These are phyloP conservation scores for Gastracanthus pulcherrimus DNA, from an alignment of 2,888 invertebrate species.

Conservation along the genomic window DNA sequence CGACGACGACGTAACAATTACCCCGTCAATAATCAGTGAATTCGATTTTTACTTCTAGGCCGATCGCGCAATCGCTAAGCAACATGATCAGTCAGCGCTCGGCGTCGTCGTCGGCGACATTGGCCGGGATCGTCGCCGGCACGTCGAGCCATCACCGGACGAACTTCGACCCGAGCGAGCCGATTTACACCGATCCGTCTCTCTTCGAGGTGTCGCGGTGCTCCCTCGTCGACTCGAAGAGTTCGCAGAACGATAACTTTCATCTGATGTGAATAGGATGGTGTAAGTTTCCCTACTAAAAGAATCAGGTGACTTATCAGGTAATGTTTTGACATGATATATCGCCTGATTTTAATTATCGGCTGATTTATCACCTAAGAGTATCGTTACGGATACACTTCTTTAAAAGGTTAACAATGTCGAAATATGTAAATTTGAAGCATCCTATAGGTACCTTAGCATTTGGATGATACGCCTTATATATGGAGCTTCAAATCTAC, in stretches of 20 bases:
- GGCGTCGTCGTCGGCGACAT: slow-evolving; percentile 76
- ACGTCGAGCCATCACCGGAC: slow-evolving; percentile 69
- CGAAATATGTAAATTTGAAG: too few relatives aligned
- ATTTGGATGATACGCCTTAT: too few relatives aligned
- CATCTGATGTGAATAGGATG: slow-evolving; percentile 71
- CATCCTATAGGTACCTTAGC: too few relatives aligned
- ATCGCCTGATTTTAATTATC: too few relatives aligned
- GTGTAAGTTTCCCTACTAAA: too few relatives aligned
- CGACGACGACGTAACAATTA: background rate
- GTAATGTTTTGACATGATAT: too few relatives aligned
- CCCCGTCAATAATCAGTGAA: slow-evolving; percentile 47
- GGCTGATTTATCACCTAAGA: too few relatives aligned
- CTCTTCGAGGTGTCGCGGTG: slow-evolving; percentile 83
- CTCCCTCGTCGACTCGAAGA: slow-evolving; percentile 77
- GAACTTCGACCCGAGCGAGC: slow-evolving; percentile 91
- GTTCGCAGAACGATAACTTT: slow-evolving; percentile 74
- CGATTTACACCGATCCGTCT: slow-evolving; percentile 95
- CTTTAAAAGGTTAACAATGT: too few relatives aligned
- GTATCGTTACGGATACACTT: too few relatives aligned
- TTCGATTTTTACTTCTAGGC: slow-evolving; percentile 62
- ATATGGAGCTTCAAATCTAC: too few relatives aligned
- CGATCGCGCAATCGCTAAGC: slow-evolving; percentile 71
- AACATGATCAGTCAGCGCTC: slow-evolving; percentile 71
- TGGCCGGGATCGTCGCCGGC: slow-evolving; percentile 78
- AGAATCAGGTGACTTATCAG: too few relatives aligned